These are phyloP conservation scores for Euplexia lucipara DNA, from an alignment of 2,888 invertebrate genomes.

Conservation along the genomic window DNA sequence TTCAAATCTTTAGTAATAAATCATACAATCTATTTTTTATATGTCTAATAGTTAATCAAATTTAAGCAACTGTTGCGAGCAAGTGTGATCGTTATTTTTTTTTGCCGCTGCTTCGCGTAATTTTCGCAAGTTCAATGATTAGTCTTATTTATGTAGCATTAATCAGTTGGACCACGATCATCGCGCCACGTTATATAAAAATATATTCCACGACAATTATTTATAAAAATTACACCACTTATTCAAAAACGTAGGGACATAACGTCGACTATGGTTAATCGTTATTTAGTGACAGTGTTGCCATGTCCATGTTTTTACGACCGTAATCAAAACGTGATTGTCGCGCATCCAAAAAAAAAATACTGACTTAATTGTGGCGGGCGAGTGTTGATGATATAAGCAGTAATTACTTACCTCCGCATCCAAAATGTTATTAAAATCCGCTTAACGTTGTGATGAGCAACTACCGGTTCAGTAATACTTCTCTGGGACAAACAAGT, in stretches of 20 bases:
- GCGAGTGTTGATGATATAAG: slow-evolving; percentile 89
- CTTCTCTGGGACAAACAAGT: slow-evolving; percentile 57
- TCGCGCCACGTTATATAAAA: slow-evolving; percentile 36
- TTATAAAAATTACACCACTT: slow-evolving; percentile 64
- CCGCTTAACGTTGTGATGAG: slow-evolving; percentile 82
- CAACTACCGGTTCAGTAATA: slow-evolving; percentile 51
- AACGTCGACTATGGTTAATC: slow-evolving; percentile 73
- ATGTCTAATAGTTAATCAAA: slow-evolving; percentile 64
- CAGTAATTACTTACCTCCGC: slow-evolving; percentile 86
- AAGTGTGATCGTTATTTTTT: slow-evolving; percentile 59
- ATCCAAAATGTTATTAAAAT: slow-evolving; percentile 89
- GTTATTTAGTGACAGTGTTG: slow-evolving; percentile 77
- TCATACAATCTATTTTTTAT: slow-evolving; percentile 64
- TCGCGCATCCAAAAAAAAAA: slow-evolving; percentile 87
- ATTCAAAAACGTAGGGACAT: slow-evolving; percentile 63
- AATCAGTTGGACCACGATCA: slow-evolving; percentile 45
- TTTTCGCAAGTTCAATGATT: slow-evolving; percentile 52
- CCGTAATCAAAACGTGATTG: slow-evolving; percentile 89
- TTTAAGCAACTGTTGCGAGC: slow-evolving; percentile 61
- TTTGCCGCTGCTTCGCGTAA: slow-evolving; percentile 50
- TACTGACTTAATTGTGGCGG: slow-evolving; percentile 85
- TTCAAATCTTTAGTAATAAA: slow-evolving; percentile 63
- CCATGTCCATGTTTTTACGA: slow-evolving; percentile 82
- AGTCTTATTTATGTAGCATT: slow-evolving; percentile 47
- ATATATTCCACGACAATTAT: slow-evolving; percentile 61